Base-by-base conservation (phyloP, 2,113 vertebrate species). In the Columba livia region DNA sequence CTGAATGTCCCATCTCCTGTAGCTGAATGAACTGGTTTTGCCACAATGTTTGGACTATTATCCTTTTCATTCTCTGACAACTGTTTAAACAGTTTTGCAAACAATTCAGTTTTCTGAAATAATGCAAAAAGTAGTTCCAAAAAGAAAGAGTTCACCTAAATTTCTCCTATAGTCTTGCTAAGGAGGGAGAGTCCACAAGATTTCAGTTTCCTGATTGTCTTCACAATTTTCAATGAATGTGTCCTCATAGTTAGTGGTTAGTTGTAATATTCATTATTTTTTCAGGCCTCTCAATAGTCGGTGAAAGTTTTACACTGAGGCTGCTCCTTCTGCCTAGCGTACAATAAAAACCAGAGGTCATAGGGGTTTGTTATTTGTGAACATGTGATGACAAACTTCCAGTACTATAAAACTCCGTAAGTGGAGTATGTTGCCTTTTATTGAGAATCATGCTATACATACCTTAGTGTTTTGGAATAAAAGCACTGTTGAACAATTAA, bases 401-500 rank as follows among this genome's bases (percentile, higher is more conserved):
- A 62, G 24, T 23, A 10, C 18, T 48, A 7, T 19, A 73, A 70
- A 73, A 70, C 40, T 15, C 11, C 32, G 21, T 26, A 66, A 58
- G 8, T 36, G 29, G 11, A 65, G 13, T 67, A 21, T 21, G 7
- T 82, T 56, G 23, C 8, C 23, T 73, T 40, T 56, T 40, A 34
- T 2, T 50, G 40, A 61, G 34, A 65, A 24, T 13, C 0, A 0
- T 42, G 13, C 12, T 47, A 47, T 47, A 19, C 17, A 3, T 10
- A 57, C 18, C 31, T 69, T 64, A 26, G 2, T 14, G 14, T 34
- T 65, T 70, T 44, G 14, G 11, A 64, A 65, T 53, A 70, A 84
- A 78, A 15, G 9, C 50, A 19, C 12, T 61, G 4, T 61, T 62
- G n/a, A 31, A 48, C 10, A 79, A 18, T 79, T 44, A 48, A 74